A percentile compares a stretch with the other conserved stretches of the same genome.
Evolutionary conservation across 2,888 invertebrate genomes (phyloP).

Genomic region (Hydrotaea diabolus): DNA sequence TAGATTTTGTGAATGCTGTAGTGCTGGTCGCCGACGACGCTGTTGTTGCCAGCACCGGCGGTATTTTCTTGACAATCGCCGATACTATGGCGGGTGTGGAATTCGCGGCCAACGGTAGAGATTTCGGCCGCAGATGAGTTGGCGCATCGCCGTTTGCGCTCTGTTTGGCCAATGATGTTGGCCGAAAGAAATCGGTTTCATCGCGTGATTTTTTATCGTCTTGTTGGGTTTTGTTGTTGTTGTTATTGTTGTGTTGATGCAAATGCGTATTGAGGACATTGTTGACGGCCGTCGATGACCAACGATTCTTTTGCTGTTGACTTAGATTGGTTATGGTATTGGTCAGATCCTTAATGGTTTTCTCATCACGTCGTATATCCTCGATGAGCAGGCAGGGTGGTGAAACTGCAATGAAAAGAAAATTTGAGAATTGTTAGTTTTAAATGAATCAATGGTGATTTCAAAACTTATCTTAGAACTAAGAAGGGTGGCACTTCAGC

Average conservation of each 20-base stretch:
- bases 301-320: constrained; percentile 81
- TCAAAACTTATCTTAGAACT: no score
- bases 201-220: constrained; percentile 79
- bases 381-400: constrained; percentile 79
- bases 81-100: constrained; percentile 81
- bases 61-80: constrained; percentile 81
- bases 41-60: constrained; percentile 74
- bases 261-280: constrained; percentile 77
- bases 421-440: background rate
- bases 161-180: constrained; percentile 63
- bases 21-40: background rate
- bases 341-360: constrained; percentile 90
- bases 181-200: constrained; percentile 78
- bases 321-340: constrained; percentile 89
- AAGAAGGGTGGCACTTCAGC: no score
- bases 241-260: constrained; percentile 69
- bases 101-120: constrained; percentile 80
- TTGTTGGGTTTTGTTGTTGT: constrained; percentile 53
- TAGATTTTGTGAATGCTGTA: constrained; percentile 58
- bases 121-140: constrained; percentile 78
- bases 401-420: constrained; percentile 72
- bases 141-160: constrained; percentile 56
- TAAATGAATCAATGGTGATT: no score
- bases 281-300: constrained; percentile 82
- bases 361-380: constrained; percentile 84